Conservation (phyloP, 2,888 invertebrate genomes). For the Chrysomela aeneicollis region DNA sequence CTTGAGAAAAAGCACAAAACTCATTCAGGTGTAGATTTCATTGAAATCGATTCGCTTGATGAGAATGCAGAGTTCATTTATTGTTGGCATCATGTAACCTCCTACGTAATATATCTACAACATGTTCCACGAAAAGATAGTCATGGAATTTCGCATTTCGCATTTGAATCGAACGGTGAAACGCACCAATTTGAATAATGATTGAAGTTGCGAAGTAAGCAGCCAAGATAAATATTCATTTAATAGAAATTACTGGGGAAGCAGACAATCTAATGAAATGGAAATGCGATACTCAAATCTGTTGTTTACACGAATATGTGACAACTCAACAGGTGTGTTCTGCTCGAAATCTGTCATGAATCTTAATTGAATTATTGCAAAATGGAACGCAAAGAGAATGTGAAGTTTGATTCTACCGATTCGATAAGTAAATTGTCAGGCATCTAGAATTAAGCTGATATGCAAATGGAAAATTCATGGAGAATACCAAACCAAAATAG, state of each 20-base stretch:
- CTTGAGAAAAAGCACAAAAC: too few species aligned
- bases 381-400: background rate
- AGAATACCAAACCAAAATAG: too few species aligned
- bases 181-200: background rate
- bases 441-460: too few species aligned
- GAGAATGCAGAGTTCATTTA: too few species aligned
- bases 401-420: background rate
- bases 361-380: background rate
- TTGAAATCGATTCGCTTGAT: too few species aligned
- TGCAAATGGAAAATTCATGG: too few species aligned
- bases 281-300: background rate
- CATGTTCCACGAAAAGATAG: too few species aligned
- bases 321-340: background rate
- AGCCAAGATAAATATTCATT: background rate
- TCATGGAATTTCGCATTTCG: too few species aligned
- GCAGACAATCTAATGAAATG: background rate
- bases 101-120: too few species aligned
- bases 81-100: too few species aligned
- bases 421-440: background rate
- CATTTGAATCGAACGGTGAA: too few species aligned
- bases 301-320: background rate
- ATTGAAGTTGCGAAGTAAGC: background rate
- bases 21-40: too few species aligned
- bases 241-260: background rate
- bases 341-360: background rate